Base-by-base conservation (phyloP, 1,140 invertebrate genomes). In the Drosophila saltans region DNA sequence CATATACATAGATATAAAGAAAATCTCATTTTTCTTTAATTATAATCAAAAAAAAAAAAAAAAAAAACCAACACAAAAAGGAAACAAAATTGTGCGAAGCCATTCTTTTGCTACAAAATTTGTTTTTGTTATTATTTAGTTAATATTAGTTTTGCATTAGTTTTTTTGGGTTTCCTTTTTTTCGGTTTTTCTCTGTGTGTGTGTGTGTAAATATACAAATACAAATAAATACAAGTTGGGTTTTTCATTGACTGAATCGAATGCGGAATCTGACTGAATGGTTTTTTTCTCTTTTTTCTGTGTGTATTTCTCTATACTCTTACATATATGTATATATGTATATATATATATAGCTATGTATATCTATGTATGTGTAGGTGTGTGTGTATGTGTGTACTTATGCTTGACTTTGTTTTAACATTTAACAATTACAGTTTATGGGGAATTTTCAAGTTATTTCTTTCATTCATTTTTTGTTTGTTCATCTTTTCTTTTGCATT, bases 191-290 rank as follows among this genome's bases (percentile, higher is more conserved):
- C 26, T 10, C 40, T 56, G 58, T 65, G 57, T 40, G 64, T 45
- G 45, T 66, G 30, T 80, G 59, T 71, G 75, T 69, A 60, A 88
- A 89, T 89, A 89, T 89, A 89, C 84, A 89, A 89, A 89, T 89
- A 89, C 80, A 89, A 89, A 89, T 89, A 89, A 88, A 89, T 89
- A 89, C 84, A 88, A 78, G 56, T 78, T 68, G 33, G 68, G 82
- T 66, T 79, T 68, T 16, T 16, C 16, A 72, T 69, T 70, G 76
- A 78, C 60, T 73, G 75, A 2, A 52, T 26, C 8, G 8, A 11
- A 24, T 52, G 45, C 24, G 21, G 45, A 26, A 52, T 52, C 45
- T 52, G 57, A 41, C 60, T 66, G 48, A 40, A 64, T 66, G 52
- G 16, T 16, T 16, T 16, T 16, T 0, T 16, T 16, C 16, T 16